Conservation (phyloP, 2,797 vertebrate species). For the Masticophis lateralis region DNA sequence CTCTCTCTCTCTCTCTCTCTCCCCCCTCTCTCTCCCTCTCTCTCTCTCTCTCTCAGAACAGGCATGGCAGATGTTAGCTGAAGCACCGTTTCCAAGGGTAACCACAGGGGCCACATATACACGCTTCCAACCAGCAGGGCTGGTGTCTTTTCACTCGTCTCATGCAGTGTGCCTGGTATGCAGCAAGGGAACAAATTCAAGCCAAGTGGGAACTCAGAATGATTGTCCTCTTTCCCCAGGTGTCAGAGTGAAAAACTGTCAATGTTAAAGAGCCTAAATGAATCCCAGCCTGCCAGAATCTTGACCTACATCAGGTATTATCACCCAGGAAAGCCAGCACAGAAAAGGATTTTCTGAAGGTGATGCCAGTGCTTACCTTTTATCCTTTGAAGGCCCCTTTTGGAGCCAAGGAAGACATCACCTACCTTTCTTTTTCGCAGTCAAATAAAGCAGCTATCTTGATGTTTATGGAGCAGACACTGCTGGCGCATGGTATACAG, state of each 20-base stretch:
- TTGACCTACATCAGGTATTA: neutral
- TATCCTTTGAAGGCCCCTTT: neutral
- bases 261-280: neutral
- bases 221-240: neutral
- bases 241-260: neutral
- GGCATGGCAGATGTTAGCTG: conserved; percentile 8
- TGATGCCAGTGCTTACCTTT: neutral
- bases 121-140: conserved; percentile 21
- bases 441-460: conserved; percentile 51
- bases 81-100: conserved; percentile 1
- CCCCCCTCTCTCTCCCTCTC: neutral
- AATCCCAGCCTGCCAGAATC: neutral
- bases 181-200: conserved; percentile 1
- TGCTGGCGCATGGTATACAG: neutral
- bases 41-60: neutral
- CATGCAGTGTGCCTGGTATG: neutral
- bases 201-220: neutral
- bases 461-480: conserved; percentile 55
- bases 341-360: rapidly evolving
- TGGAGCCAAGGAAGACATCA: neutral
- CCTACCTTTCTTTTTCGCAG: conserved; percentile 32
- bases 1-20: neutral
- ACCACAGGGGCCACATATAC: conserved; percentile 9
- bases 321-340: neutral
- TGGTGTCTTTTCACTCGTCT: conserved; percentile 4